A percentile compares a stretch with the other conserved stretches of the same genome.
Evolutionary conservation across 2,888 invertebrate species (phyloP).

Genomic region (Chloroclysta siterata): DNA sequence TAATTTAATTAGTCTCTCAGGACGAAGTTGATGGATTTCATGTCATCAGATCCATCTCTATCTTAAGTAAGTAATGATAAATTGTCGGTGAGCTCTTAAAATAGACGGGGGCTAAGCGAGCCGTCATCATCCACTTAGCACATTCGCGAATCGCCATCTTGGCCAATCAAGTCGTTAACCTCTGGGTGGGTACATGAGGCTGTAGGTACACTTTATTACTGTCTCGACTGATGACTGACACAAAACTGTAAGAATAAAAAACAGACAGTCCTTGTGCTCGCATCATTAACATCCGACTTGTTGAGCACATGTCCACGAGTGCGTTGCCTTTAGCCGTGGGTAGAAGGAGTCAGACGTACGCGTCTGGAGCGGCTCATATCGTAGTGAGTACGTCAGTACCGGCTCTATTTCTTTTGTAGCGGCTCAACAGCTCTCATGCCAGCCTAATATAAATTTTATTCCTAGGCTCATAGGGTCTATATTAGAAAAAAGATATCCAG

Average conservation of each 20-base stretch:
- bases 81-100: slow-evolving; percentile 49
- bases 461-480: no score
- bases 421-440: no score
- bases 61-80: slow-evolving; percentile 20
- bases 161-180: slow-evolving; percentile 81
- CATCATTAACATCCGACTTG: slow-evolving; percentile 40
- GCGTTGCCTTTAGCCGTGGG: no score
- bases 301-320: slow-evolving; percentile 35
- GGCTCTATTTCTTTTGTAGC: no score
- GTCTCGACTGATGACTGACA: slow-evolving; percentile 25
- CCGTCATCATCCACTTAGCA: slow-evolving; percentile 80
- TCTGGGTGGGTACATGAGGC: slow-evolving; percentile 51
- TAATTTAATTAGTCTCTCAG: slow-evolving; percentile 5
- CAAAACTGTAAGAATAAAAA: slow-evolving; percentile 33
- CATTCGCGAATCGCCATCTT: slow-evolving; percentile 76
- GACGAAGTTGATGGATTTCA: slow-evolving; percentile 3
- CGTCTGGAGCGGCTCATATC: no score
- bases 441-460: no score
- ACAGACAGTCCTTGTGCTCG: slow-evolving; percentile 37
- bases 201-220: slow-evolving; percentile 28
- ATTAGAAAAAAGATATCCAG: no score
- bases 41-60: slow-evolving; percentile 14
- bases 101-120: slow-evolving; percentile 56
- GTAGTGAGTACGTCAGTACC: no score
- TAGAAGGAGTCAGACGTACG: no score